Evolutionary conservation across 30 jellyfish, hydroid and myxozoan species (phyloP).

Genomic region (Aurelia aurita): DNA sequence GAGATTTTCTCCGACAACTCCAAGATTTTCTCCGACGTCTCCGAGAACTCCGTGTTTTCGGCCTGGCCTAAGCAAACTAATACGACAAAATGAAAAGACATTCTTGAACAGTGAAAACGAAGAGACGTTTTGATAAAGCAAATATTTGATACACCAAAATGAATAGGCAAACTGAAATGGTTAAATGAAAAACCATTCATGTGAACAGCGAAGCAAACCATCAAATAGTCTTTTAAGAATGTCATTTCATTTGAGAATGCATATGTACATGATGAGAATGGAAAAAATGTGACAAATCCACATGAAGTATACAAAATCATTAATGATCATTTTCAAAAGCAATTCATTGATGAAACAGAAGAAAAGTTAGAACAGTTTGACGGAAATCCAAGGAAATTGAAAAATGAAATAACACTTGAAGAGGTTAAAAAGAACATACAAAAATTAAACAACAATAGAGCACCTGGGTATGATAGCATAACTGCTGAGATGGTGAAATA

Average conservation of each 20-base stretch:
- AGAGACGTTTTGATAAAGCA: too few relatives aligned
- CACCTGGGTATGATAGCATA: not conserved
- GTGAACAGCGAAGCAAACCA: too few relatives aligned
- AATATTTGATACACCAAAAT: too few relatives aligned
- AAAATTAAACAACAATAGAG: slow-evolving; percentile 19
- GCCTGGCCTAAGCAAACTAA: too few relatives aligned
- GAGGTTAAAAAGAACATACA: not conserved
- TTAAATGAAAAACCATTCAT: too few relatives aligned
- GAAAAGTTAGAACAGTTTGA: not conserved
- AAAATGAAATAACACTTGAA: slow-evolving; percentile 2
- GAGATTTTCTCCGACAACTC: too few relatives aligned
- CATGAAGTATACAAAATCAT: slow-evolving; percentile 1
- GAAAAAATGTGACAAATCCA: slow-evolving; percentile 1
- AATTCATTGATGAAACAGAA: slow-evolving; percentile 17
- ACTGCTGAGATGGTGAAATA: slow-evolving; percentile 6
- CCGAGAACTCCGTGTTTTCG: too few relatives aligned
- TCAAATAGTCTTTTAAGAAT: too few relatives aligned
- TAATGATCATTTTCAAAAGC: slow-evolving; percentile 26
- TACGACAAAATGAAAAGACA: too few relatives aligned
- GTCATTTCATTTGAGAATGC: not conserved
- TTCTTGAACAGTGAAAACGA: too few relatives aligned
- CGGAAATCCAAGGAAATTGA: not conserved
- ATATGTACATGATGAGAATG: slow-evolving; percentile 6
- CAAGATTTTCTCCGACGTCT: too few relatives aligned
- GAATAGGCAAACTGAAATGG: too few relatives aligned